A percentile compares a stretch with the other conserved stretches of the same genome.
Evolutionary conservation across 2,888 invertebrate species (phyloP).

Genomic region (Exephanes ischioxanthus): DNA sequence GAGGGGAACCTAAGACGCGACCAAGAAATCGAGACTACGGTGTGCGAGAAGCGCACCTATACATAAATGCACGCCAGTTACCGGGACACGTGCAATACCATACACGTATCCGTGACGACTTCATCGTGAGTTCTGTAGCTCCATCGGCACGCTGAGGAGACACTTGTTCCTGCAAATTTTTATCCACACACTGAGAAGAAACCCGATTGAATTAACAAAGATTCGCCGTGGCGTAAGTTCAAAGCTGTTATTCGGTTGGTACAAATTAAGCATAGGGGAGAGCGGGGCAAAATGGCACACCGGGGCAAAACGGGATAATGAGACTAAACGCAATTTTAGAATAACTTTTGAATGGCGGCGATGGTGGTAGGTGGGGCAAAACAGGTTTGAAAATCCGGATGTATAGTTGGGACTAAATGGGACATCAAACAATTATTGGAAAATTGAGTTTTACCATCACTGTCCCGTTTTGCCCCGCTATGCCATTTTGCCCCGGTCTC

Average conservation of each 20-base stretch:
- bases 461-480: no score
- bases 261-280: no score
- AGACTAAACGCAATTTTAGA: no score
- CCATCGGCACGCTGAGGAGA: not conserved
- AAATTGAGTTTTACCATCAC: no score
- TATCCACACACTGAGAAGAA: not conserved
- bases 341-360: no score
- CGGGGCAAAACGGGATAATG: no score
- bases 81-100: not conserved
- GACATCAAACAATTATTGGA: no score
- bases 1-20: conserved; percentile 16
- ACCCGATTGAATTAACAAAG: not conserved
- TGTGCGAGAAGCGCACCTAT: not conserved
- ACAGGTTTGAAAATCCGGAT: no score
- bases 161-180: not conserved
- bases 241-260: not conserved
- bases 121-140: not conserved
- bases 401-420: no score
- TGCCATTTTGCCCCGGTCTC: no score
- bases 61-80: not conserved
- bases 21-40: conserved; percentile 2
- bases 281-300: no score
- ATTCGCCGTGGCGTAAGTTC: not conserved
- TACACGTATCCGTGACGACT: not conserved
- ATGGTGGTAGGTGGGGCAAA: no score